Percentiles rank a stretch among this genome's conserved stretches.
These are phyloP conservation scores for Azorinus chamasolen DNA, from an alignment of 2,888 invertebrate species.

Conservation along the genomic window DNA sequence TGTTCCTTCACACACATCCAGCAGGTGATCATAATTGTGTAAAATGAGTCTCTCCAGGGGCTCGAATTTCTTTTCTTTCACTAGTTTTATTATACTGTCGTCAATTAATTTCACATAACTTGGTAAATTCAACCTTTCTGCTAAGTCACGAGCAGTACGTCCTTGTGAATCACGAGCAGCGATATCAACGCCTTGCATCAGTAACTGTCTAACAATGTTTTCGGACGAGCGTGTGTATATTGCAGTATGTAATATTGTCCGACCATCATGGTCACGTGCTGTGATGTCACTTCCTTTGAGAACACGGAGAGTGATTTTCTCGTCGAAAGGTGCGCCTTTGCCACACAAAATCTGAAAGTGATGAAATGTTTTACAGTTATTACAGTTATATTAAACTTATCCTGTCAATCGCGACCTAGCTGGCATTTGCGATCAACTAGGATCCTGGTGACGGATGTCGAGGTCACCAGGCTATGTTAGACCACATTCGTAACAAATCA, in stretches of 20 bases:
- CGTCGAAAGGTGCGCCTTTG: slow-evolving; percentile 71
- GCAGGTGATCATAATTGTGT: slow-evolving; percentile 83
- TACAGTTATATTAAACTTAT: too few species aligned
- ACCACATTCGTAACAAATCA: too few species aligned
- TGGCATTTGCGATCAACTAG: too few species aligned
- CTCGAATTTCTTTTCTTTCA: slow-evolving; percentile 74
- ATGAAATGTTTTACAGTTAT: too few species aligned
- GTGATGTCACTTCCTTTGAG: slow-evolving; percentile 76
- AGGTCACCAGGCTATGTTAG: too few species aligned
- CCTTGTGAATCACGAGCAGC: slow-evolving; percentile 77
- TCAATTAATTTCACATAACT: slow-evolving; percentile 71
- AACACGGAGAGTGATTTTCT: slow-evolving; percentile 72
- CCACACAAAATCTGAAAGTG: slow-evolving; percentile 75
- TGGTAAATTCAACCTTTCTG: slow-evolving; percentile 67
- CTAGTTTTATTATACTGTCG: slow-evolving; percentile 71
- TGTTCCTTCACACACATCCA: slow-evolving; percentile 75
- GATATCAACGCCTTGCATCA: slow-evolving; percentile 69
- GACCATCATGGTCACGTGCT: slow-evolving; percentile 73
- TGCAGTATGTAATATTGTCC: slow-evolving; percentile 78
- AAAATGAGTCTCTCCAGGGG: slow-evolving; percentile 81
- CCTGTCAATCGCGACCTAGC: too few species aligned
- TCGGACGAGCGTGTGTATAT: slow-evolving; percentile 70
- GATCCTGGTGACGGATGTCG: too few species aligned
- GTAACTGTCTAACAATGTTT: slow-evolving; percentile 60
- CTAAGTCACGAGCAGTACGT: slow-evolving; percentile 73